Base-by-base conservation (phyloP, 2,113 vertebrate genomes). In the Leucoraja erinaceus region DNA sequence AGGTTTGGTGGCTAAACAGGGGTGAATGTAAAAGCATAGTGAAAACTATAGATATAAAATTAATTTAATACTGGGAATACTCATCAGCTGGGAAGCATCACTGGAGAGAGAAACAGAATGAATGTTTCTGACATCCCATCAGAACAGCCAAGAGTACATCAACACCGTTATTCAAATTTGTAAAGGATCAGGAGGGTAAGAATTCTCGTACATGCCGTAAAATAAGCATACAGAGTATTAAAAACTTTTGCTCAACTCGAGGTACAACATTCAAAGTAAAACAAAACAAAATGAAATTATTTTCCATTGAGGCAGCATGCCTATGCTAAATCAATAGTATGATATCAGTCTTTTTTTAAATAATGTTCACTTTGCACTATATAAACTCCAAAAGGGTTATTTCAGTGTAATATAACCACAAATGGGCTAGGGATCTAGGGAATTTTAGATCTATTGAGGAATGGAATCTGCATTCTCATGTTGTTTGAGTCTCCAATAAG, bases 251-350 rank as follows among this genome's bases (percentile, higher is more conserved):
- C 3, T 11, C 10, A 63, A n/a, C 83, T 86, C 56, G n/a, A 25
- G 54, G 16, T 84, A 59, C 56, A 25, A 25, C 11, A 61, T 86
- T 86, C 56, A 31, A 63, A 61, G 31, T 86, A 31, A 86, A 86
- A 63, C 38, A 59, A 59, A 84, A 56, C 25, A 84, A 84, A 84
- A 84, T 83, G 47, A 56, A 25, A 12, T 63, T 11, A 86, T 86
- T 86, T 86, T 59, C 22, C 59, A 61, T 31, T 61, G 83, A 86
- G 56, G 5, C 56, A 86, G 11, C 25, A 25, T 86, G 56, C 25
- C 61, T 63, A 56, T 63, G 83, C 56, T 86, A 86, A 61, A n/a
- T 86, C 83, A 86, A 86, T 61, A 86, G 8, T n/a, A 28, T 86
- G 83, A 61, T 61, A 56, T 86, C 56, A 86, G 83, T n/a, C 28